These are phyloP conservation scores for Argya squamiceps DNA, from an alignment of 2,797 vertebrate species.

Conservation along the genomic window DNA sequence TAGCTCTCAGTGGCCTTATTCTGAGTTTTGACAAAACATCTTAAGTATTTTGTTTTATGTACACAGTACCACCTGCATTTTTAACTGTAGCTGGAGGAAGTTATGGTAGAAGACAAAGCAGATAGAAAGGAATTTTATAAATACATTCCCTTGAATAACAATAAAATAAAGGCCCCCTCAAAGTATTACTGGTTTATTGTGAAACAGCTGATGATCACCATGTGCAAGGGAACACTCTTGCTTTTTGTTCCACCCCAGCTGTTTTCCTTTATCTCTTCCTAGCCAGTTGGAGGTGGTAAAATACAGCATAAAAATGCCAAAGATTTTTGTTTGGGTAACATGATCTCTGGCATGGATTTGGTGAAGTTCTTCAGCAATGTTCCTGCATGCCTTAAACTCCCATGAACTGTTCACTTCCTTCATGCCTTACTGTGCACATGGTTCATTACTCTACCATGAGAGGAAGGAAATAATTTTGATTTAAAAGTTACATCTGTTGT, in stretches of 20 bases:
- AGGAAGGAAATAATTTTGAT: background rate
- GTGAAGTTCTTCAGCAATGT: background rate
- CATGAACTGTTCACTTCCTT: background rate
- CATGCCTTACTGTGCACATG: background rate
- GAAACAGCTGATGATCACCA: conserved; percentile 20
- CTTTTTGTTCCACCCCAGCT: conserved; percentile 45
- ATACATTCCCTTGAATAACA: background rate
- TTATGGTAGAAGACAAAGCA: background rate
- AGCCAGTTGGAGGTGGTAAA: conserved; percentile 45
- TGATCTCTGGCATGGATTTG: background rate
- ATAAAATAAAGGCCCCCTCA: background rate
- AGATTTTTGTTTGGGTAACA: conserved; percentile 46
- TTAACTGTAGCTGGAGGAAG: background rate
- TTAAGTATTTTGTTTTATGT: background rate
- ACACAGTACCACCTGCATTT: background rate
- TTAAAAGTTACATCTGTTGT: conserved; percentile 14
- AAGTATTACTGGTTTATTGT: background rate
- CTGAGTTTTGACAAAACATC: background rate
- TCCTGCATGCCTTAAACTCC: background rate
- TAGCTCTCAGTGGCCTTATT: background rate
- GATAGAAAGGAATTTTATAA: background rate
- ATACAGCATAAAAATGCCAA: conserved; percentile 25
- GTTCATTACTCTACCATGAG: background rate
- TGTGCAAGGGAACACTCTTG: conserved; percentile 41
- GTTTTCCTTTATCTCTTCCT: conserved; percentile 40